Conservation (phyloP, 2,888 invertebrate genomes). For the Miltochrista miniata region DNA sequence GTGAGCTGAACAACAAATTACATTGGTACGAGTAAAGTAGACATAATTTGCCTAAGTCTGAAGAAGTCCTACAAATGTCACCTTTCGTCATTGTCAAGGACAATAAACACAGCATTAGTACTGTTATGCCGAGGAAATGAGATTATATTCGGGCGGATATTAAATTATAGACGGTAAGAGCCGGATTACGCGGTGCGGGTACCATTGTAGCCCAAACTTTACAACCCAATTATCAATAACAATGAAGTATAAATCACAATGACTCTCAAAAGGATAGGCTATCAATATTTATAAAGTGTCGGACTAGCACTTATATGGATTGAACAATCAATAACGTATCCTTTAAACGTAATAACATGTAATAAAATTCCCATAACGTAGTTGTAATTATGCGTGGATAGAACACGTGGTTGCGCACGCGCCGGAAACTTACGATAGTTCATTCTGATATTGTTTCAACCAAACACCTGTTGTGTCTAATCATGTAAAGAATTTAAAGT, state of each 20-base stretch:
- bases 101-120: constrained; percentile 40
- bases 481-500: constrained; percentile 58
- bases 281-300: constrained; percentile 22
- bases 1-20: not conserved
- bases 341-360: constrained; percentile 46
- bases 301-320: constrained; percentile 21
- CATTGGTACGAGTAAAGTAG: not conserved
- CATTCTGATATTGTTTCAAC: constrained; percentile 56
- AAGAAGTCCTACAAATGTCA: constrained; percentile 32
- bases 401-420: constrained; percentile 71
- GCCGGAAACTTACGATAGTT: constrained; percentile 56
- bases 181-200: constrained; percentile 68
- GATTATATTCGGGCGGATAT: constrained; percentile 79
- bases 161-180: constrained; percentile 76
- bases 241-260: constrained; percentile 23
- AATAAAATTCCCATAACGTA: constrained; percentile 51
- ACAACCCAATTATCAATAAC: constrained; percentile 47
- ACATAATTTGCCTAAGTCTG: constrained; percentile 1
- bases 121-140: constrained; percentile 71
- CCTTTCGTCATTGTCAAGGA: constrained; percentile 47
- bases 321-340: constrained; percentile 48
- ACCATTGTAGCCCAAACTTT: constrained; percentile 59
- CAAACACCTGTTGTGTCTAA: constrained; percentile 51
- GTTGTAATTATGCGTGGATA: constrained; percentile 48
- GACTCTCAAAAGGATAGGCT: constrained; percentile 24